Percentiles rank a stretch among this genome's conserved stretches.
These are phyloP conservation scores for Epinotia bilunana DNA, from an alignment of 2,888 invertebrate species.

Conservation along the genomic window DNA sequence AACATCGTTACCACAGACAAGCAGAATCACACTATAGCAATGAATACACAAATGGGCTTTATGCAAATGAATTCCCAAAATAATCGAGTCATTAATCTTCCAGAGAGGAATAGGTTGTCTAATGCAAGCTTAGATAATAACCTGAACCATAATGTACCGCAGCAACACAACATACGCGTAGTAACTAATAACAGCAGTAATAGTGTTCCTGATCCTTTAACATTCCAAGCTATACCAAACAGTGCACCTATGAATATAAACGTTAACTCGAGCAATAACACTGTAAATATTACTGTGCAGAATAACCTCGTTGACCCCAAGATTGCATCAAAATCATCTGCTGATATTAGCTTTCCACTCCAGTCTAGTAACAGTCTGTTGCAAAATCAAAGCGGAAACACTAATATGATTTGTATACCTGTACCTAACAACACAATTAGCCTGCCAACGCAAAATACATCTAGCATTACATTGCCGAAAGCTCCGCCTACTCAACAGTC, in stretches of 20 bases:
- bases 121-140: conserved; percentile 70
- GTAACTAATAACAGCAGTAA: conserved; percentile 74
- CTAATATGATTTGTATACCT: conserved; percentile 78
- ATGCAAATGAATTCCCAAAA: conserved; percentile 79
- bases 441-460: conserved; percentile 78
- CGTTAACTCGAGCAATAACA: conserved; percentile 80
- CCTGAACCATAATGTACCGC: conserved; percentile 73
- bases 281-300: conserved; percentile 80
- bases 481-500: conserved; percentile 85
- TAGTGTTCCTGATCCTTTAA: conserved; percentile 70
- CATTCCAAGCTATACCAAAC: conserved; percentile 80
- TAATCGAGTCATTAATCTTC: conserved; percentile 77
- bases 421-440: conserved; percentile 78
- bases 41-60: conserved; percentile 77
- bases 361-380: conserved; percentile 69
- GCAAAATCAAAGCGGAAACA: conserved; percentile 69
- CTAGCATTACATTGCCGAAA: conserved; percentile 86
- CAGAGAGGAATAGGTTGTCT: conserved; percentile 74
- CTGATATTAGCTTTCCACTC: conserved; percentile 76
- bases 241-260: conserved; percentile 82
- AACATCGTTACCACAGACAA: conserved; percentile 73
- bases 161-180: conserved; percentile 79
- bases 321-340: conserved; percentile 75
- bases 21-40: conserved; percentile 73
- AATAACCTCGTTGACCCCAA: conserved; percentile 81